Evolutionary conservation across 1,140 invertebrate genomes (phyloP), one percentile per base, ranked within the genome.

Genomic region (Drosophila nasuta): DNA sequence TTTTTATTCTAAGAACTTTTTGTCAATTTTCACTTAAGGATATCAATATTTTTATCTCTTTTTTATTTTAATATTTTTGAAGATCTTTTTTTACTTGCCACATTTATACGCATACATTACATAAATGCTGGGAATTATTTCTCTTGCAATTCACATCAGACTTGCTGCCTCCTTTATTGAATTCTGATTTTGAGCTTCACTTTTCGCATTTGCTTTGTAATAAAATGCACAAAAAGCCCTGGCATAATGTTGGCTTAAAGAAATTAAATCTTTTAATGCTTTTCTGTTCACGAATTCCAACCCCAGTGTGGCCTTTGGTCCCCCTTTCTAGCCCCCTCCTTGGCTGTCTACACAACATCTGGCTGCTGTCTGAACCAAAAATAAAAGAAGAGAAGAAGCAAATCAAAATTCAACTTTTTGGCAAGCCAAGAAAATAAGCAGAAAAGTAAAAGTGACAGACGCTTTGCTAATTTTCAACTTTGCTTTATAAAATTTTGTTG

Each of bases 391-490:
- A 25, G 20, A 25, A 54, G 58, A 57, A 82, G 25, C 71, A 76
- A 79, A 82, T 82, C 83, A 75, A 69, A 75, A 65, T 72, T 54
- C 46, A 59, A 76, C 58, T 54, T 76, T 75, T 76, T 65, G 11
- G 25, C 54, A 48, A 58, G 38, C 35, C 54, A 15, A 38, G 35
- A 43, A 79, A 85, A 75, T 62, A 51, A 64, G 68, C 46, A 51
- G 70, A 75, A 82, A 87, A 87, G 83, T 68, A 79, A 88, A 87
- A 87, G 82, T 87, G 82, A 87, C 82, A 88, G 83, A 75, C 74
- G 83, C 63, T 68, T 69, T 69, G 77, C 79, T 82, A 87, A 87
- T 88, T 88, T 87, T 82, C 73, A 80, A 82, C 83, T 88, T 87
- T 82, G 43, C 56, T 58, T 65, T 33, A 64, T 46, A 49, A 63